Conservation (phyloP, 2,113 vertebrate species). For the Girardinichthys multiradiatus region DNA sequence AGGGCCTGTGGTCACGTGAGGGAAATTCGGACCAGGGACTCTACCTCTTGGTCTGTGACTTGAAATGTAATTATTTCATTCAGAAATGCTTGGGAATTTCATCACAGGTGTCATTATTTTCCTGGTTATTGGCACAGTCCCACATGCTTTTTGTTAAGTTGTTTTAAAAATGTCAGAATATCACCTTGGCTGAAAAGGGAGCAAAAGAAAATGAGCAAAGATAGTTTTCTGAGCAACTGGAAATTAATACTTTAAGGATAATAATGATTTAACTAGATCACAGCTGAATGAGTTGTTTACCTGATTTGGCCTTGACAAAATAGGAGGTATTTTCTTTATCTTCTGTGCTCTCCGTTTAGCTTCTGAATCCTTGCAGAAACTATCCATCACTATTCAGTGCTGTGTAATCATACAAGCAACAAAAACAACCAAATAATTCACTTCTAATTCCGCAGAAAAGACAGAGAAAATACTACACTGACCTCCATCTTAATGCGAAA, state of each 20-base stretch:
- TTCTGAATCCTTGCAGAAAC: background rate
- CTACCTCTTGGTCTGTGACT: constrained; percentile 44
- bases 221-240: constrained; percentile 53
- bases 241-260: constrained; percentile 58
- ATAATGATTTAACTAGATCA: constrained; percentile 64
- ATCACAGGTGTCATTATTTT: constrained; percentile 65
- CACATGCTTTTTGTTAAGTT: constrained; percentile 48
- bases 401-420: background rate
- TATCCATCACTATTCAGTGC: background rate
- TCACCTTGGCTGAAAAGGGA: constrained; percentile 62
- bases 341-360: constrained; percentile 28
- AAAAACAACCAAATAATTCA: constrained; percentile 29
- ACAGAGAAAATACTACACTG: background rate
- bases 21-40: constrained; percentile 41
- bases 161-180: constrained; percentile 50
- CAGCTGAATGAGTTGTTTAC: constrained; percentile 52
- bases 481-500: background rate
- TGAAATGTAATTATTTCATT: constrained; percentile 61
- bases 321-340: constrained; percentile 4
- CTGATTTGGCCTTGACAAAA: constrained; percentile 58
- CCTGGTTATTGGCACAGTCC: constrained; percentile 45
- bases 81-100: constrained; percentile 59
- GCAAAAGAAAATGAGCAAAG: constrained; percentile 33
- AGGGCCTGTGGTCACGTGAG: constrained; percentile 38
- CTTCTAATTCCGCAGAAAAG: background rate